Evolutionary conservation across 2,113 vertebrate species (phyloP).

Genomic region (Zeus faber): DNA sequence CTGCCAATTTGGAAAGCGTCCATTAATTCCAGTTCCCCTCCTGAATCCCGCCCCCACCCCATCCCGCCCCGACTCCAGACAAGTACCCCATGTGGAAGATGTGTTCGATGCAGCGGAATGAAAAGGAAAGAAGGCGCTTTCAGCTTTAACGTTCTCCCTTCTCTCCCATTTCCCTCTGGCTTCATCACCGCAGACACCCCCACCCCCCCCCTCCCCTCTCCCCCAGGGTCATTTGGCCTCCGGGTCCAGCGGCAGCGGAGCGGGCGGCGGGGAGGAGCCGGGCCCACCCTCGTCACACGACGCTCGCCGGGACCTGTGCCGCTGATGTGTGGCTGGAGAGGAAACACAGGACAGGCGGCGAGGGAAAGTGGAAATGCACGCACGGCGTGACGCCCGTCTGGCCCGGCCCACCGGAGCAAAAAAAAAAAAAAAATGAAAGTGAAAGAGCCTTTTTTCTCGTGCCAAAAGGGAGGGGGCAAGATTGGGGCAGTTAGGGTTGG

Average conservation of each 20-base stretch:
- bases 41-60: neutral
- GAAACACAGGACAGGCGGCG: neutral
- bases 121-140: neutral
- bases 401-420: neutral
- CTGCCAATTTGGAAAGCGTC: constrained; percentile 58
- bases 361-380: neutral
- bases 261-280: neutral
- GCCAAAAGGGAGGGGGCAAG: neutral
- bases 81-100: neutral
- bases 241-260: neutral
- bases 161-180: neutral
- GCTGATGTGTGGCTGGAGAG: neutral
- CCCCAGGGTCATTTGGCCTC: no score
- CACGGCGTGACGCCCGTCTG: neutral
- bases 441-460: neutral
- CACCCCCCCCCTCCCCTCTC: constrained; percentile 23
- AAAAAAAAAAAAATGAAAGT: neutral
- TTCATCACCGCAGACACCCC: constrained; percentile 17
- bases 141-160: neutral
- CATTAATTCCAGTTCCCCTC: constrained; percentile 33
- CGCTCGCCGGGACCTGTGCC: neutral
- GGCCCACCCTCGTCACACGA: neutral
- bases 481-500: no score
- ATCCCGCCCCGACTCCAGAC: neutral
- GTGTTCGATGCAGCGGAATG: neutral